These are phyloP conservation scores for Amiota communis DNA, from an alignment of 2,888 invertebrate species.

Conservation along the genomic window DNA sequence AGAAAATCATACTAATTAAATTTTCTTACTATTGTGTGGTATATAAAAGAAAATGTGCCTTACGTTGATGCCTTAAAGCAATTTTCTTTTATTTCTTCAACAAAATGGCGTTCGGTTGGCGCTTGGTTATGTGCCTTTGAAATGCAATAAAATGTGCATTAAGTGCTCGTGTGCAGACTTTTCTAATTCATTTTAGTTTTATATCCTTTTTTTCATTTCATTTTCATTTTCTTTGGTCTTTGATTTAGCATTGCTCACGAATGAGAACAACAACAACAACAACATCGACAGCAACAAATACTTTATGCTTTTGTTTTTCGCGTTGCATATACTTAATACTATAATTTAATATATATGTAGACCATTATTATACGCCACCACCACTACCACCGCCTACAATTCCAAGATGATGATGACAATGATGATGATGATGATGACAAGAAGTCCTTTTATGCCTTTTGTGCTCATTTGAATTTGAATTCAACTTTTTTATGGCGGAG, in stretches of 20 bases:
- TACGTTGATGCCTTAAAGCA: too few species aligned
- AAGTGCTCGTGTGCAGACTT: constrained; percentile 24
- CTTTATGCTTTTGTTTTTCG: constrained; percentile 11
- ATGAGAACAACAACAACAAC: constrained; percentile 4
- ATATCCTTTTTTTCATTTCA: constrained; percentile 27
- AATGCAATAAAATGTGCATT: constrained; percentile 25
- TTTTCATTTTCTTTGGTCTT: constrained; percentile 48
- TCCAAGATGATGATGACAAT: too few species aligned
- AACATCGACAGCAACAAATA: too few species aligned
- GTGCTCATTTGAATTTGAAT: constrained; percentile 42
- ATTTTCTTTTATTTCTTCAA: too few species aligned
- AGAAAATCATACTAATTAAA: too few species aligned
- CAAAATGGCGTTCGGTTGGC: too few species aligned
- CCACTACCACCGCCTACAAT: not conserved
- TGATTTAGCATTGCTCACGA: constrained; percentile 53
- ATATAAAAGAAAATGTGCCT: too few species aligned
- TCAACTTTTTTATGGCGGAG: not conserved
- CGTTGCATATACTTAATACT: constrained; percentile 29
- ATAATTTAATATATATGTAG: constrained; percentile 29
- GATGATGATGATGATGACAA: too few species aligned
- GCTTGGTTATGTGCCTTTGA: not conserved
- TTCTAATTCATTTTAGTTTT: not conserved
- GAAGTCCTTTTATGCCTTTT: constrained; percentile 16
- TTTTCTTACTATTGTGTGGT: too few species aligned
- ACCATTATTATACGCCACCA: constrained; percentile 25